These are phyloP conservation scores for Dexiosoma caninum DNA, from an alignment of 2,888 invertebrate species.

Conservation along the genomic window DNA sequence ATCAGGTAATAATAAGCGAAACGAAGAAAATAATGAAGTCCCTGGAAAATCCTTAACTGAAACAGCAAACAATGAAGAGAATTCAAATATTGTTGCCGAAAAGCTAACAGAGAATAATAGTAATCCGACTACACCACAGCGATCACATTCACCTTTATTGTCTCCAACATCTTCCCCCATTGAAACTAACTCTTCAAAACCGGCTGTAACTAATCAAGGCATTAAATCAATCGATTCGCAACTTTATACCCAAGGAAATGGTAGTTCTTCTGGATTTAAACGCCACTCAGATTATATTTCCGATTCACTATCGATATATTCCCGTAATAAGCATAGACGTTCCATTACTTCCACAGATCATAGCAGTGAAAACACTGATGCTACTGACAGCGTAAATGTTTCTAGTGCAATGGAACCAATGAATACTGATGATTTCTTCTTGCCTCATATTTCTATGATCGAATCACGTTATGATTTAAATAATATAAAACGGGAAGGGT, in stretches of 20 bases:
- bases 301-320: conserved; percentile 75
- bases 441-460: conserved; percentile 76
- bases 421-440: conserved; percentile 76
- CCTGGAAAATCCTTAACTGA: conserved; percentile 39
- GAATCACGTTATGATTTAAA: conserved; percentile 75
- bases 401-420: conserved; percentile 75
- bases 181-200: conserved; percentile 45
- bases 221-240: conserved; percentile 38
- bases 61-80: conserved; percentile 56
- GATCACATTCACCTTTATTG: conserved; percentile 67
- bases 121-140: conserved; percentile 66
- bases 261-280: conserved; percentile 65
- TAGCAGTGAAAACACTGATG: conserved; percentile 67
- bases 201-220: conserved; percentile 48
- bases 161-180: conserved; percentile 66
- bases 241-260: conserved; percentile 15
- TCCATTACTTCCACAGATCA: conserved; percentile 67
- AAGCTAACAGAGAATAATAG: conserved; percentile 59
- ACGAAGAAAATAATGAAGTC: conserved; percentile 53
- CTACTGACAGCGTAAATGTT: conserved; percentile 70
- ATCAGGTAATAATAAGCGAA: conserved; percentile 61
- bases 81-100: conserved; percentile 20
- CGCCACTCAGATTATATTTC: conserved; percentile 73
- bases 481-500: conserved; percentile 74
- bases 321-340: conserved; percentile 74